Evolutionary conservation across 2,888 invertebrate species (phyloP).

Genomic region (Allolobophora icterica): DNA sequence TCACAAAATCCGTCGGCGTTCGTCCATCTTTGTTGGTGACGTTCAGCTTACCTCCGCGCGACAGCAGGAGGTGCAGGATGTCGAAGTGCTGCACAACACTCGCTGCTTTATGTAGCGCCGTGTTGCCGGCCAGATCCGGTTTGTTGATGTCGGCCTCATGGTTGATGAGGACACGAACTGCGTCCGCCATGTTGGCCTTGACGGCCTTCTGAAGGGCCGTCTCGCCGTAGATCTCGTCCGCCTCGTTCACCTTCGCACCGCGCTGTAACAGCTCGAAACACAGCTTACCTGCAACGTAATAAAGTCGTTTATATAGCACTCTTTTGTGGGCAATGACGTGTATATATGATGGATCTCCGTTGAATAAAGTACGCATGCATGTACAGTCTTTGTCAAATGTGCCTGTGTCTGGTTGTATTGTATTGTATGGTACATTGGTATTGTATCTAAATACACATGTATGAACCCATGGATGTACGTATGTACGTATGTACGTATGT

Average conservation of each 20-base stretch:
- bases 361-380: too few relatives aligned
- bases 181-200: slow-evolving; percentile 31
- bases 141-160: not conserved
- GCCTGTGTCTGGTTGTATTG: too few relatives aligned
- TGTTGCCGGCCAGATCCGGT: not conserved
- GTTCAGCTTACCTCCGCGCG: not conserved
- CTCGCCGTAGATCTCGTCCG: slow-evolving; percentile 33
- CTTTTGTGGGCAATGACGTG: too few relatives aligned
- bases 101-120: not conserved
- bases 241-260: slow-evolving; percentile 29
- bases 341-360: too few relatives aligned
- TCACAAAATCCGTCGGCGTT: not conserved
- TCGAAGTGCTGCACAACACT: slow-evolving; percentile 7
- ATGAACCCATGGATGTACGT: too few relatives aligned
- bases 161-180: slow-evolving; percentile 29
- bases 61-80: not conserved
- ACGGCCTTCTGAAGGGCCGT: slow-evolving; percentile 39
- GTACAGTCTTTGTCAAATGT: too few relatives aligned
- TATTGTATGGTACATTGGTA: too few relatives aligned
- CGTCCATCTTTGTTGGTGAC: not conserved
- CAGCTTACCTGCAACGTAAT: slow-evolving; percentile 30
- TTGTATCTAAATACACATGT: too few relatives aligned
- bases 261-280: slow-evolving; percentile 21
- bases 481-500: too few relatives aligned
- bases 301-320: not conserved